A percentile compares a stretch with the other conserved stretches of the same genome.
Evolutionary conservation across 2,113 vertebrate species (phyloP).

Genomic region (Ailurus styani): DNA sequence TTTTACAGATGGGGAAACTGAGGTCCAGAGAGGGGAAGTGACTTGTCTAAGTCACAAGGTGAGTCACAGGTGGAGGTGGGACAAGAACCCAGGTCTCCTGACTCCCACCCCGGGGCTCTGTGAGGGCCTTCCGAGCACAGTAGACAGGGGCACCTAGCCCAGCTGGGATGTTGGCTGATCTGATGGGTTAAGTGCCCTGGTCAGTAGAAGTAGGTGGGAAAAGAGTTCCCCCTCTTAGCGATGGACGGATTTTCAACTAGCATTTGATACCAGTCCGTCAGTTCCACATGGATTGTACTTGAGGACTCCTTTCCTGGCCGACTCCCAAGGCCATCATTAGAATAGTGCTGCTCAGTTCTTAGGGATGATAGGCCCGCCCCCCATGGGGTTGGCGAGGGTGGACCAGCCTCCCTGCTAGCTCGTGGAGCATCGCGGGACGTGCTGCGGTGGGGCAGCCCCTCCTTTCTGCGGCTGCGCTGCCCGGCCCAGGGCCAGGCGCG

Average conservation of each 20-base stretch:
- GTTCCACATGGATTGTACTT: background rate
- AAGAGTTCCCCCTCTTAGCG: background rate
- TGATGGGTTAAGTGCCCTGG: background rate
- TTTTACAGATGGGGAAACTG: constrained; percentile 59
- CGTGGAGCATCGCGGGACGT: background rate
- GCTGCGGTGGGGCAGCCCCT: background rate
- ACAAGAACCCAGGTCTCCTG: constrained; percentile 74
- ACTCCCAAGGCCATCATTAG: background rate
- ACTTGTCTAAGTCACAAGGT: constrained; percentile 63
- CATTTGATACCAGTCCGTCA: background rate
- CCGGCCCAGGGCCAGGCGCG: background rate
- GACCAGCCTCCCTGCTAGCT: background rate
- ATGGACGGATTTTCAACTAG: background rate
- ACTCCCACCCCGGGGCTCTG: constrained; percentile 35
- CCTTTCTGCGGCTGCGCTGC: background rate
- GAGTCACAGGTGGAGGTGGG: constrained; percentile 34
- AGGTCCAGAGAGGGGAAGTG: constrained; percentile 67
- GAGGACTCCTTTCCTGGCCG: background rate
- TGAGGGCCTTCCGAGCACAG: background rate
- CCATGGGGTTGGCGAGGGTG: background rate
- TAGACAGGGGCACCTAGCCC: background rate
- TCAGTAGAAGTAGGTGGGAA: background rate
- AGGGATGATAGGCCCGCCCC: background rate
- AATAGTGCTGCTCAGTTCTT: background rate
- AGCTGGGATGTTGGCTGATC: background rate